Conservation (phyloP, 2,888 invertebrate genomes). For the Synergus gifuensis region DNA sequence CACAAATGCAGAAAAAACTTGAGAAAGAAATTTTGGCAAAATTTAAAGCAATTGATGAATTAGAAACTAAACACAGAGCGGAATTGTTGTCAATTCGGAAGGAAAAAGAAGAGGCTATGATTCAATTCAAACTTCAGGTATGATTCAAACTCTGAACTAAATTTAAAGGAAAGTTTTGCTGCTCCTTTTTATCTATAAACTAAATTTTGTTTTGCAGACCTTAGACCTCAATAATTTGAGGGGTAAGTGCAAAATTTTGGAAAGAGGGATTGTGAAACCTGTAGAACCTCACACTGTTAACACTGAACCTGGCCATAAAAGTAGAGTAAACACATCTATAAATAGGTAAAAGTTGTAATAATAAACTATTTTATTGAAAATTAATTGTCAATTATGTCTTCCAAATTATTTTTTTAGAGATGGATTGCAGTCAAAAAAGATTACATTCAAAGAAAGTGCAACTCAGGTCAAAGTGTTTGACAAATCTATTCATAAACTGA, state of each 20-base stretch:
- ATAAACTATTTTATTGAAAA: slow-evolving; percentile 22
- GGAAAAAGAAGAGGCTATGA: slow-evolving; percentile 69
- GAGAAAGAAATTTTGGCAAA: slow-evolving; percentile 67
- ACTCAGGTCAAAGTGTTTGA: slow-evolving; percentile 37
- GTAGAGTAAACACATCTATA: slow-evolving; percentile 55
- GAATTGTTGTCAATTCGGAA: slow-evolving; percentile 66
- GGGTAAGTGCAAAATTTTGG: slow-evolving; percentile 69
- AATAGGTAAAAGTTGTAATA: slow-evolving; percentile 56
- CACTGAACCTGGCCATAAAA: slow-evolving; percentile 55
- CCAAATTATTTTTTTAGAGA: neutral
- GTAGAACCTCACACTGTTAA: slow-evolving; percentile 64
- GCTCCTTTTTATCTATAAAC: neutral
- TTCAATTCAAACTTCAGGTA: slow-evolving; percentile 70
- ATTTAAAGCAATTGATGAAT: slow-evolving; percentile 65
- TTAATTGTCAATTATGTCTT: neutral
- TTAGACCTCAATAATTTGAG: slow-evolving; percentile 65
- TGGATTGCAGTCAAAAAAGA: neutral
- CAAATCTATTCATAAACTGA: slow-evolving; percentile 45
- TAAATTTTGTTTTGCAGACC: slow-evolving; percentile 54
- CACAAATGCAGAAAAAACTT: slow-evolving; percentile 63
- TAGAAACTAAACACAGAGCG: slow-evolving; percentile 61
- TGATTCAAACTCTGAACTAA: slow-evolving; percentile 3
- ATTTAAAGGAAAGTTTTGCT: neutral
- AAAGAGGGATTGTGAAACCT: slow-evolving; percentile 66
- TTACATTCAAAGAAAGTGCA: slow-evolving; percentile 20